Percentiles rank a stretch among this genome's conserved stretches.
Conservation (phyloP, 2,113 vertebrate species). For the Lampris megalopsis region DNA sequence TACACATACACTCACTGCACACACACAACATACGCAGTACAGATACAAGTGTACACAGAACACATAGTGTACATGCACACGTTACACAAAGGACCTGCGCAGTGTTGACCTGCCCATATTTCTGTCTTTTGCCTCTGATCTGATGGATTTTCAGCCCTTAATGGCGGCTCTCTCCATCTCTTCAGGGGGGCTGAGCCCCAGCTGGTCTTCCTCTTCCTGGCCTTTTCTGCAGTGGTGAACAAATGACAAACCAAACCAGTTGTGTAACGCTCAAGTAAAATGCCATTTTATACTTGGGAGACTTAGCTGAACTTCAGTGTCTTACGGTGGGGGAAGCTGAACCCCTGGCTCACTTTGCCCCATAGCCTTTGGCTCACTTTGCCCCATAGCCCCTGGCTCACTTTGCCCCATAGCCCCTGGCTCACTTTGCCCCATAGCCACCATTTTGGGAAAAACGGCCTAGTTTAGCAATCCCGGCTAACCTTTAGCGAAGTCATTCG, state of each 20-base stretch:
- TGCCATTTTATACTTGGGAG: slow-evolving; percentile 2
- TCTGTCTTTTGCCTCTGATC: slow-evolving; percentile 14
- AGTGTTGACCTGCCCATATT: slow-evolving; percentile 20
- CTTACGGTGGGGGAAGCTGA: slow-evolving; percentile 18
- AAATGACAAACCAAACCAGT: slow-evolving; percentile 2
- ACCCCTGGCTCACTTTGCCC: slow-evolving; percentile 20
- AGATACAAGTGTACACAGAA: no score
- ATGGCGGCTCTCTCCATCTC: slow-evolving; percentile 4
- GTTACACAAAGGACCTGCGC: background rate
- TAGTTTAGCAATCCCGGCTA: background rate
- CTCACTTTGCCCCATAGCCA: background rate
- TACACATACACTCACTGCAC: no score
- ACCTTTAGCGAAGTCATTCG: no score
- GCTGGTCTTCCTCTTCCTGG: background rate
- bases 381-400: background rate
- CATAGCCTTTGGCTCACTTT: background rate
- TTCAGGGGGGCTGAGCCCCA: background rate
- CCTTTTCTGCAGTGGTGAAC: slow-evolving; percentile 5
- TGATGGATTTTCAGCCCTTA: slow-evolving; percentile 10
- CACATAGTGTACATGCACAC: no score
- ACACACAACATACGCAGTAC: no score
- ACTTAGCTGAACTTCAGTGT: slow-evolving; percentile 3
- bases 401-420: no score
- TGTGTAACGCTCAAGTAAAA: background rate
- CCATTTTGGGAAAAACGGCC: slow-evolving; percentile 30